Conservation (phyloP, 2,797 vertebrate genomes). For the Telmatherina bonti region DNA sequence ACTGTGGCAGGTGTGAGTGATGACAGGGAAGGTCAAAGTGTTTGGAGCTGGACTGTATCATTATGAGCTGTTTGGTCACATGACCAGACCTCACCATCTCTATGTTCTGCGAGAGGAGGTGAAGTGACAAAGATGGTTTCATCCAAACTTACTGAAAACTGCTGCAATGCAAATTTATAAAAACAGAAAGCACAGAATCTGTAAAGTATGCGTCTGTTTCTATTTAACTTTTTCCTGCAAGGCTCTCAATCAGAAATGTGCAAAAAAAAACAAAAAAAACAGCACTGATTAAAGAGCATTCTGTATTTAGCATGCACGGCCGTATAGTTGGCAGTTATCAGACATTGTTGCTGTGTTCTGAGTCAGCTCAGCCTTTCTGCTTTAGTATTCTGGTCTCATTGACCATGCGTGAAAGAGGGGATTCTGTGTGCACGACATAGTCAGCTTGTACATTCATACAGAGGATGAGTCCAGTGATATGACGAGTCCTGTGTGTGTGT, state of each 20-base stretch:
- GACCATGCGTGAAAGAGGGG: constrained; percentile 62
- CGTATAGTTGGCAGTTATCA: constrained; percentile 36
- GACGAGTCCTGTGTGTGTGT: constrained; percentile 18
- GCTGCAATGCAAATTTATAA: constrained; percentile 5
- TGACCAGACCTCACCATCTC: constrained; percentile 58
- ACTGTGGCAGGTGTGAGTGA: constrained; percentile 71
- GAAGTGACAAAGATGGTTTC: constrained; percentile 32
- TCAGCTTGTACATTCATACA: constrained; percentile 34
- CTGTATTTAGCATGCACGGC: constrained; percentile 19
- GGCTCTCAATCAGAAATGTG: not conserved
- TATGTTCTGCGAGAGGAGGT: constrained; percentile 33
- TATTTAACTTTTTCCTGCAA: not conserved
- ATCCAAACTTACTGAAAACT: constrained; percentile 25
- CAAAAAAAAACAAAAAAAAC: not conserved
- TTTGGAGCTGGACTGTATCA: constrained; percentile 49
- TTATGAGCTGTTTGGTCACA: constrained; percentile 73
- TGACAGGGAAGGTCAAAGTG: constrained; percentile 80
- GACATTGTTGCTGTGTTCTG: constrained; percentile 55
- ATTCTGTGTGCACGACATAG: constrained; percentile 54
- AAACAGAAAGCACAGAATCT: not conserved
- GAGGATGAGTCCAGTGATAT: constrained; percentile 41
- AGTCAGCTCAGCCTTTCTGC: constrained; percentile 67
- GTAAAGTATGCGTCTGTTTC: not conserved
- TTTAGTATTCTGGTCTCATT: constrained; percentile 80
- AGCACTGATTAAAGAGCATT: constrained; percentile 3